phyloP scores from a whole-genome alignment of 2,888 invertebrate species.

The Steinernema hermaphroditum region DNA sequence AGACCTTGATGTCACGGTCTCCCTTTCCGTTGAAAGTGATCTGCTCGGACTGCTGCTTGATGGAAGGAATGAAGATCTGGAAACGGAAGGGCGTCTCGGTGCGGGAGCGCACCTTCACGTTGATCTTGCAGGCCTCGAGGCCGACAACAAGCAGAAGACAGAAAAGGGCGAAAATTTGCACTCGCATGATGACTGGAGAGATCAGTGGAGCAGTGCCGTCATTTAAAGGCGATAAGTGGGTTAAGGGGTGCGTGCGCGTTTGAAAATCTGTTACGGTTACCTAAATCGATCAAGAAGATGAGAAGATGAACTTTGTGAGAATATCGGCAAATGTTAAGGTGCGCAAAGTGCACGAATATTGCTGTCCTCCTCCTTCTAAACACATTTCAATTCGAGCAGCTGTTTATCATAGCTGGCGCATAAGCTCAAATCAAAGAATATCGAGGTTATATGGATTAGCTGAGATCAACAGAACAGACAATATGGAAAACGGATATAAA shows the following conservation, averaged over 20 bases:
- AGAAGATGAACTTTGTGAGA: neutral
- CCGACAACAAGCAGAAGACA: conserved; percentile 10
- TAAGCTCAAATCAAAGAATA: too few species aligned
- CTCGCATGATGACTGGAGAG: neutral
- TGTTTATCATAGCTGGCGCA: too few species aligned
- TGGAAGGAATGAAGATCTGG: conserved; percentile 41
- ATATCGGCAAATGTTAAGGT: too few species aligned
- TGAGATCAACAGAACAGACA: too few species aligned
- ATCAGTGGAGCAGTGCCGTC: neutral
- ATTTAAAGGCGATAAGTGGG: conserved; percentile 11
- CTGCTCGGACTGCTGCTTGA: conserved; percentile 45
- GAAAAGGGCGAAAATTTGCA: neutral
- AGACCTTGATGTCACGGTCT: conserved; percentile 42
- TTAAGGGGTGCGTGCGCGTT: conserved; percentile 6
- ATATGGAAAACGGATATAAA: too few species aligned
- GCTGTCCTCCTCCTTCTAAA: too few species aligned
- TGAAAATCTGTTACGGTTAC: neutral
- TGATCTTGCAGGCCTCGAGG: conserved; percentile 38
- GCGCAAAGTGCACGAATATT: too few species aligned
- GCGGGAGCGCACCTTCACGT: conserved; percentile 37
- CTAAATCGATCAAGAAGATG: neutral
- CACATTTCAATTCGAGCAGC: too few species aligned
- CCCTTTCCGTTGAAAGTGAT: conserved; percentile 42
- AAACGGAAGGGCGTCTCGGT: conserved; percentile 37
- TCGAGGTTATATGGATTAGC: too few species aligned